A percentile compares a stretch with the other conserved stretches of the same genome.
Evolutionary conservation across 2,113 vertebrate species (phyloP).

Genomic region (Oncorhynchus tshawytscha): DNA sequence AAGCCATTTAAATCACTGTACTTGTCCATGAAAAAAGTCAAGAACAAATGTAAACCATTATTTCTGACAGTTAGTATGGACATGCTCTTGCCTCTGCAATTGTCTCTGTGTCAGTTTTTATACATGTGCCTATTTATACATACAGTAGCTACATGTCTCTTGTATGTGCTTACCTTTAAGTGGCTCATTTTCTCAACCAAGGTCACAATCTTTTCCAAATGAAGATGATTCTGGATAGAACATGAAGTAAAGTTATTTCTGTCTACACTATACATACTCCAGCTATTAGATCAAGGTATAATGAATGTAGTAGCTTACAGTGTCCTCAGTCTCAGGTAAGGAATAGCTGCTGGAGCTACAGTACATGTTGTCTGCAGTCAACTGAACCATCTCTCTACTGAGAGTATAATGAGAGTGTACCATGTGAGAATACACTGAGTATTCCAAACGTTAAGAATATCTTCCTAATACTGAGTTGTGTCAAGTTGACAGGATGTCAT

Average conservation of each 20-base stretch:
- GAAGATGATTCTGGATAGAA: too few species aligned
- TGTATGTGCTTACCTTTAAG: not conserved
- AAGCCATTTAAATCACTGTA: too few species aligned
- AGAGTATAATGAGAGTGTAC: not conserved
- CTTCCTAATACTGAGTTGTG: not conserved
- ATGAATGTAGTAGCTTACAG: too few species aligned
- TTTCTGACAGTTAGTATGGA: too few species aligned
- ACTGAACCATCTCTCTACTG: not conserved
- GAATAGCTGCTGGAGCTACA: too few species aligned
- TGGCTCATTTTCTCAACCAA: not conserved
- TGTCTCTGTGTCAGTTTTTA: not conserved
- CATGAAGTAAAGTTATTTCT: too few species aligned
- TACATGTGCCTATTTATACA: not conserved
- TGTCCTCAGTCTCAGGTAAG: too few species aligned
- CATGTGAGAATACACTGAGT: not conserved
- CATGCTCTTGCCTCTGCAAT: not conserved
- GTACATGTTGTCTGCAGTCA: not conserved
- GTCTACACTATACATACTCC: too few species aligned
- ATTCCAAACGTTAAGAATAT: not conserved
- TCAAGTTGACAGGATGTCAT: not conserved
- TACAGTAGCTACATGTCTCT: not conserved
- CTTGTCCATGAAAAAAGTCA: too few species aligned
- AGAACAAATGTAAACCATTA: too few species aligned
- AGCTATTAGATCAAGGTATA: too few species aligned
- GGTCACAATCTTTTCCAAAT: too few species aligned